These are phyloP conservation scores for Promerops cafer DNA, from an alignment of 2,113 vertebrate genomes.

Conservation along the genomic window DNA sequence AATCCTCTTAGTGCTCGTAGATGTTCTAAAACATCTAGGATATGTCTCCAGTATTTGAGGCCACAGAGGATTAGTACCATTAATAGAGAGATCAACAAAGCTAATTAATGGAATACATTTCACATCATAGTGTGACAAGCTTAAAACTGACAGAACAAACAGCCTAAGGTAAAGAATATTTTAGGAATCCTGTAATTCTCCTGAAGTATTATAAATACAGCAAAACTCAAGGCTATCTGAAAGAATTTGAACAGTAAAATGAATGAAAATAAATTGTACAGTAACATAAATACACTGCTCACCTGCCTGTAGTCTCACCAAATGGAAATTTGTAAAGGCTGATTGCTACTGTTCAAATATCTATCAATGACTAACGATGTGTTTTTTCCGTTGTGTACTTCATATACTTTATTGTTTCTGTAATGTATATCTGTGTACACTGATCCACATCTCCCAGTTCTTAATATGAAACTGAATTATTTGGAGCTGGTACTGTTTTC, in stretches of 20 bases:
- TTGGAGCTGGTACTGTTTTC: not conserved
- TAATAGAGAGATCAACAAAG: not conserved
- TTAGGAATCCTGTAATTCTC: not conserved
- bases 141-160: not conserved
- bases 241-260: not conserved
- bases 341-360: not conserved
- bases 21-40: not conserved
- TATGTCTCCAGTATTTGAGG: not conserved
- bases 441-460: not conserved
- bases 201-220: not conserved
- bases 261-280: not conserved
- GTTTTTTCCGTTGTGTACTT: rapidly evolving
- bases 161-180: not conserved
- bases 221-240: not conserved
- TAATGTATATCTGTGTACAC: not conserved
- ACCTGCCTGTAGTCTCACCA: not conserved
- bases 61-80: not conserved
- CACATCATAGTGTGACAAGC: not conserved
- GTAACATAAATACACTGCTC: not conserved
- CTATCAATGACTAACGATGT: rapidly evolving
- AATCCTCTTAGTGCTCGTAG: not conserved
- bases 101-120: not conserved
- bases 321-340: not conserved
- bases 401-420: not conserved
- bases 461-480: not conserved